phyloP scores from a whole-genome alignment of 2,797 vertebrate species.

The Nyctibius grandis region DNA sequence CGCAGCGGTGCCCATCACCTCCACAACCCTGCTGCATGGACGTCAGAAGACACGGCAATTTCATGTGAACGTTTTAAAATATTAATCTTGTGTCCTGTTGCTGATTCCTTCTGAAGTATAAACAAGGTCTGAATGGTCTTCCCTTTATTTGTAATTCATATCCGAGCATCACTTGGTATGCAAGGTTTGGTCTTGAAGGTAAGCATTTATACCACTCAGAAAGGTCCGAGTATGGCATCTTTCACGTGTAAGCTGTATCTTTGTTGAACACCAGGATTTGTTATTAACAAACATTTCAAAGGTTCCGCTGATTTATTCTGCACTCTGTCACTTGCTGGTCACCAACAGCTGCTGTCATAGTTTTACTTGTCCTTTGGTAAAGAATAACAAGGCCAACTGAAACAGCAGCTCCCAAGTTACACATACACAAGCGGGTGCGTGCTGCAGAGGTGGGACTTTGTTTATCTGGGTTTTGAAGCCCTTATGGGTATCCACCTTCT shows the following conservation, averaged over 20 bases:
- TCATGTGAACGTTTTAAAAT: background rate
- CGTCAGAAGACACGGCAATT: background rate
- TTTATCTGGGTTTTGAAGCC: background rate
- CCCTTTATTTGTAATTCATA: background rate
- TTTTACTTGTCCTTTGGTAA: background rate
- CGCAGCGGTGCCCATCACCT: background rate
- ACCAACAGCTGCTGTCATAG: background rate
- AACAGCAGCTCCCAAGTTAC: background rate
- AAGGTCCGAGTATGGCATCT: background rate
- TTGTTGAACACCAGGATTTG: background rate
- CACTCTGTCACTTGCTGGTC: background rate
- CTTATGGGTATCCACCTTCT: background rate
- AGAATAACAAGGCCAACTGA: background rate
- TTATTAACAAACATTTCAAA: background rate
- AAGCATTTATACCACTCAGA: background rate
- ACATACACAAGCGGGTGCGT: background rate
- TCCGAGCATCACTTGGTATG: rapidly evolving
- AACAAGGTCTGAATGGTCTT: background rate
- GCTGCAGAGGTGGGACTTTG: background rate
- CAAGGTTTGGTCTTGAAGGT: background rate
- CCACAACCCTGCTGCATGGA: rapidly evolving
- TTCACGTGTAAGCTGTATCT: background rate
- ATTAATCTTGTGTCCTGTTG: background rate
- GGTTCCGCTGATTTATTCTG: background rate
- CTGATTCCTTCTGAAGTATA: background rate